Conservation (phyloP, 2,888 invertebrate genomes). For the Silvanus unidentatus region DNA sequence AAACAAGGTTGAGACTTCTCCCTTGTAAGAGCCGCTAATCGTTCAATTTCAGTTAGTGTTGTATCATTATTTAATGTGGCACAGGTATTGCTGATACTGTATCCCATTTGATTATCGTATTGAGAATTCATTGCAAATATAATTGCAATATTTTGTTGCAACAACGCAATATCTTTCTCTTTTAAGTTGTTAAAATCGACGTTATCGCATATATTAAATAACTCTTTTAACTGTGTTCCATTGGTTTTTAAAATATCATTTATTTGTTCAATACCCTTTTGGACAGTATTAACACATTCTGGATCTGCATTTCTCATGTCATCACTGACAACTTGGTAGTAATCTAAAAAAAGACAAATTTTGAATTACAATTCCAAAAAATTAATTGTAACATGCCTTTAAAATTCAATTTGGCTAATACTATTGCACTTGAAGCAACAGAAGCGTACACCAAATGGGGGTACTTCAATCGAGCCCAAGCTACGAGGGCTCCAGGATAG, state of each 20-base stretch:
- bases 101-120: constrained; percentile 1
- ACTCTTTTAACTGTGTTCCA: constrained; percentile 41
- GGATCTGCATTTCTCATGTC: constrained; percentile 43
- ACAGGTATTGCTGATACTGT: constrained; percentile 59
- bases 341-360: constrained; percentile 52
- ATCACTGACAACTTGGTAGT: constrained; percentile 50
- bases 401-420: constrained; percentile 51
- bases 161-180: constrained; percentile 3
- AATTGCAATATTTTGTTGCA: constrained; percentile 4
- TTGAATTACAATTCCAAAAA: background rate
- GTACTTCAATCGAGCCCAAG: constrained; percentile 55
- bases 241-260: constrained; percentile 34
- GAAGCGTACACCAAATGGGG: constrained; percentile 56
- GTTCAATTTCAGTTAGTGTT: background rate
- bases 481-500: constrained; percentile 56
- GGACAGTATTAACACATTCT: constrained; percentile 45
- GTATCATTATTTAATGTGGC: constrained; percentile 45
- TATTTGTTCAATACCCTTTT: constrained; percentile 41
- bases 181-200: constrained; percentile 2
- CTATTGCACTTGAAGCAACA: constrained; percentile 56
- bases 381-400: constrained; percentile 3
- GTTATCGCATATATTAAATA: constrained; percentile 18
- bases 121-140: constrained; percentile 8
- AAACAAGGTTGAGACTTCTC: constrained; percentile 42
- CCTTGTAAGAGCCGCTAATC: constrained; percentile 53